phyloP scores from a whole-genome alignment of 2,113 vertebrate species.

The Prolemur simus region DNA sequence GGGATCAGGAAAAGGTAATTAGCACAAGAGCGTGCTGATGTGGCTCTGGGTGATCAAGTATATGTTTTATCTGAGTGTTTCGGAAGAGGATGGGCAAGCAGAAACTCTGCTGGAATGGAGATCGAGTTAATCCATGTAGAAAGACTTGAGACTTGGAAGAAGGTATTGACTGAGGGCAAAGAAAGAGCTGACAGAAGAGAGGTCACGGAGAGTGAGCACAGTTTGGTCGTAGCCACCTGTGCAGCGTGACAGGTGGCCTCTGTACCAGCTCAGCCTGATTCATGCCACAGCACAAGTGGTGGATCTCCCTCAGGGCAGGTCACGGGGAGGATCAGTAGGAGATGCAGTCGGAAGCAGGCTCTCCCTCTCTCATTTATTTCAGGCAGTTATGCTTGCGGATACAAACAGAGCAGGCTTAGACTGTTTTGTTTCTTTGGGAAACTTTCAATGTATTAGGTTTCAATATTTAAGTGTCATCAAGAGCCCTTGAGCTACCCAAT shows the following conservation, averaged over 20 bases:
- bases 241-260: neutral
- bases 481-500: neutral
- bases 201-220: neutral
- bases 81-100: neutral
- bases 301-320: neutral
- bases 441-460: neutral
- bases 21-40: neutral
- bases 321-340: neutral
- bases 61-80: neutral
- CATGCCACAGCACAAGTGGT: neutral
- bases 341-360: neutral
- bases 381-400: neutral
- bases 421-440: slow-evolving; percentile 7
- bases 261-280: neutral
- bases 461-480: neutral
- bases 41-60: neutral
- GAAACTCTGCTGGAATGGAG: neutral
- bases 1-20: slow-evolving; percentile 34
- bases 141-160: fast-evolving
- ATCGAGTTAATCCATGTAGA: neutral
- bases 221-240: neutral
- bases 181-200: neutral
- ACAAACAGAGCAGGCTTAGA: neutral
- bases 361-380: neutral
- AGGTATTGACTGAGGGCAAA: neutral